Evolutionary conservation across 2,113 vertebrate species (phyloP), one percentile per base, ranked within the genome.

Genomic region (Bujurquina vittata): DNA sequence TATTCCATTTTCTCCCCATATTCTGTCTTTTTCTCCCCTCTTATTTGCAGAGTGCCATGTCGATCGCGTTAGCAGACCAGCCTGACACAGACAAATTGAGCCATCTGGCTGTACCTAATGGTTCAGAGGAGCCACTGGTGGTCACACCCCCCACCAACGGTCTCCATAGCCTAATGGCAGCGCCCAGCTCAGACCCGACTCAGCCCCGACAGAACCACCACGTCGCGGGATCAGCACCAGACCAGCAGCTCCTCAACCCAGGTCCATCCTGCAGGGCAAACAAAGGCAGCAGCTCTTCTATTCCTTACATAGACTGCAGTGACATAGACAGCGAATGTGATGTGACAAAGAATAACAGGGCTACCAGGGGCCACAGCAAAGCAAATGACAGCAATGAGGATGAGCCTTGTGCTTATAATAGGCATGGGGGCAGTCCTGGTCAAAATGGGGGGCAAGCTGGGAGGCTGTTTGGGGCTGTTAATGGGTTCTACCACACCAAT

Each of bases 301-400:
- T 99, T 87, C 97, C 97, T 92, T 98, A 98, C 95, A 98, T 98
- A 96, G 97, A 99, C 96, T 97, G 97, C 96, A 97, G 97, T 95
- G 97, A 98, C 85, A 95, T 97, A 97, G 98, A 99, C 96, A 97
- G 97, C 60, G 98, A 99, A 95, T 97, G 96, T 82, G 97, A 98
- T 82, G 95, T 96, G 69, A 74, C 88, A 12, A 93, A 92, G 84
- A 77, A 8, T 86, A 55, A 31, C 86, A 75, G 87, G 84, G 81
- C 65, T 11, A 26, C 79, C 56, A 86, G 87, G 78, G 91, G 91
- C 75, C 86, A 84, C 76, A 31, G 91, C 96, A 96, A 95, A 89
- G 88, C 92, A 85, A 96, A 97, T 95, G 96, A 96, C 97, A 96
- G 96, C 90, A 95, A 95, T 94, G 97, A 96, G 95, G 96, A 96